These are phyloP conservation scores for Thyatira batis DNA, from an alignment of 2,888 invertebrate species.

Conservation along the genomic window DNA sequence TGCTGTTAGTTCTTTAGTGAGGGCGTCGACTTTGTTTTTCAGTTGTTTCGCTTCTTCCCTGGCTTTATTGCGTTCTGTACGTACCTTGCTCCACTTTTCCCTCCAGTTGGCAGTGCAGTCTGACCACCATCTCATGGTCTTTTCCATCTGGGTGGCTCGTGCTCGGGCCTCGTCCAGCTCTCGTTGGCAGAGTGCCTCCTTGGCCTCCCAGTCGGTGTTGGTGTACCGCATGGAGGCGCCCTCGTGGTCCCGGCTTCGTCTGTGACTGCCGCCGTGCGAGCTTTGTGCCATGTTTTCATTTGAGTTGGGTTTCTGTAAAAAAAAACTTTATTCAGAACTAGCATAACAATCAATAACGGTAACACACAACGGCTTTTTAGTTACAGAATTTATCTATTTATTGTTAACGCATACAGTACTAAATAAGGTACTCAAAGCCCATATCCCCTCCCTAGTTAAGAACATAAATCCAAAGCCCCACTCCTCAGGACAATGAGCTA, in stretches of 20 bases:
- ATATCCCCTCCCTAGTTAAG: too few relatives aligned
- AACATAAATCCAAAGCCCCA: slow-evolving; percentile 4
- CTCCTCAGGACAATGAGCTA: slow-evolving; percentile 32
- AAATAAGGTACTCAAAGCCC: too few relatives aligned
- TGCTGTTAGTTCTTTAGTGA: slow-evolving; percentile 88
- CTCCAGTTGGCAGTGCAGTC: slow-evolving; percentile 99
- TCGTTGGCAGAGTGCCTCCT: slow-evolving; percentile 85
- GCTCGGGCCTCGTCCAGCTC: slow-evolving; percentile 97
- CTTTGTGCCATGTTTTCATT: slow-evolving; percentile 73
- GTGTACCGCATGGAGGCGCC: slow-evolving; percentile 84
- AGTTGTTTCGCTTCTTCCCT: slow-evolving; percentile 94
- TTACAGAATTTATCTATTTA: too few relatives aligned
- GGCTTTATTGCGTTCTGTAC: slow-evolving; percentile 96
- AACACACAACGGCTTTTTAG: too few relatives aligned
- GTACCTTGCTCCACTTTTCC: slow-evolving; percentile 97
- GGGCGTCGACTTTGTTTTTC: slow-evolving; percentile 89
- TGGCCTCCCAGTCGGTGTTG: slow-evolving; percentile 90
- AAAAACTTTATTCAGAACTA: too few relatives aligned
- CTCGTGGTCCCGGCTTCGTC: slow-evolving; percentile 84
- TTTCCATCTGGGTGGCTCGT: slow-evolving; percentile 98
- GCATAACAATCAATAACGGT: too few relatives aligned
- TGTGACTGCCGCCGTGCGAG: slow-evolving; percentile 86
- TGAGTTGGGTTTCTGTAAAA: slow-evolving; percentile 33
- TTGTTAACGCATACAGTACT: too few relatives aligned
- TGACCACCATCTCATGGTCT: slow-evolving; percentile 99